Percentiles rank a stretch among this genome's conserved stretches.
These are phyloP conservation scores for Gadopsis marmoratus DNA, from an alignment of 2,797 vertebrate species.

Conservation along the genomic window DNA sequence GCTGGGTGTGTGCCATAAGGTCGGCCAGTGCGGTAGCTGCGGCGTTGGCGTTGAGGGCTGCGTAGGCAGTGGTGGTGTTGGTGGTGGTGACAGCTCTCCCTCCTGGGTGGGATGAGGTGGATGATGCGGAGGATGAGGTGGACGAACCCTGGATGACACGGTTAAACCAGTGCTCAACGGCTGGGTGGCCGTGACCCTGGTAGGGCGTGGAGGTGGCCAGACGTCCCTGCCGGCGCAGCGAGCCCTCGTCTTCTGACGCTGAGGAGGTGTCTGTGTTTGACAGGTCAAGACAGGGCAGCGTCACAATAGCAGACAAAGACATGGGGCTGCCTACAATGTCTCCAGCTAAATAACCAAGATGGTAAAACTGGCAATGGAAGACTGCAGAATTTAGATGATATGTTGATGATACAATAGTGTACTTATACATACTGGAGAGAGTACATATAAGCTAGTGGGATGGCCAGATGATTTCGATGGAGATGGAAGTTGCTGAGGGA, in stretches of 20 bases:
- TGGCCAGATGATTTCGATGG: constrained; percentile 48
- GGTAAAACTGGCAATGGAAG: background rate
- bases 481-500: constrained; percentile 34
- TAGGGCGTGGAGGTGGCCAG: constrained; percentile 90
- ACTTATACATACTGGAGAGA: constrained; percentile 52
- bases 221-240: constrained; percentile 91
- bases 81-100: constrained; percentile 88
- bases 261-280: constrained; percentile 95
- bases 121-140: constrained; percentile 97
- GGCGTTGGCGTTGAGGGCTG: constrained; percentile 89
- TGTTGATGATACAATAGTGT: constrained; percentile 48
- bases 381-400: constrained; percentile 32
- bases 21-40: constrained; percentile 89
- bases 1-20: constrained; percentile 92
- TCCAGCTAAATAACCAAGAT: constrained; percentile 29
- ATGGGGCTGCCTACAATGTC: constrained; percentile 20
- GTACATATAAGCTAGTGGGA: constrained; percentile 57
- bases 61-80: constrained; percentile 89
- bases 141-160: constrained; percentile 96
- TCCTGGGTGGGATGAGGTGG: constrained; percentile 97
- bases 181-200: constrained; percentile 91
- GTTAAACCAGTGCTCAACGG: constrained; percentile 95
- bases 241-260: constrained; percentile 98
- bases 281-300: constrained; percentile 77
- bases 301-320: constrained; percentile 64